Evolutionary conservation across 1,140 invertebrate species (phyloP).

Genomic region (Varroa destructor): DNA sequence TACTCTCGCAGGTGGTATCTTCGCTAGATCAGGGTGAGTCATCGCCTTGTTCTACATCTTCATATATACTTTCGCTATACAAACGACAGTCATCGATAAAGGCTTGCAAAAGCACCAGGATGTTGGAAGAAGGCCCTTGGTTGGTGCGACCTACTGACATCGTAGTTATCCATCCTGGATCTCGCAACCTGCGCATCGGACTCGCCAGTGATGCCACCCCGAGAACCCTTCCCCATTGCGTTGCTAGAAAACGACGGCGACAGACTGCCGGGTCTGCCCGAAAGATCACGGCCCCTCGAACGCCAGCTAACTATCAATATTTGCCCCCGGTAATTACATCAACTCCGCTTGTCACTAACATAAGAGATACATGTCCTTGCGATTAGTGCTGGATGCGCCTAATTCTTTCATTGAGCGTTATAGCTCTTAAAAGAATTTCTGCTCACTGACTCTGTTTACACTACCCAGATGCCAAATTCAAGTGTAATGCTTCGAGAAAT

Average conservation of each 20-base stretch:
- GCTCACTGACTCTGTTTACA: not conserved
- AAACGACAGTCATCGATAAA: too few relatives aligned
- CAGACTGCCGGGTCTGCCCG: conserved; percentile 37
- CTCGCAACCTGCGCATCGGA: conserved; percentile 70
- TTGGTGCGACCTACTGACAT: conserved; percentile 39
- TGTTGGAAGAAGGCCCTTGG: not conserved
- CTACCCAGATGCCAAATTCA: too few relatives aligned
- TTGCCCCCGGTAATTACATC: not conserved
- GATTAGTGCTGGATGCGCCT: not conserved
- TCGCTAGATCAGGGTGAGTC: too few relatives aligned
- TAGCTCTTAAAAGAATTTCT: not conserved
- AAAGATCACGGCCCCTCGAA: not conserved
- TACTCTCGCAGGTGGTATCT: too few relatives aligned
- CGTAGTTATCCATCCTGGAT: conserved; percentile 88
- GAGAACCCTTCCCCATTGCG: conserved; percentile 65
- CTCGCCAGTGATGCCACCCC: conserved; percentile 75
- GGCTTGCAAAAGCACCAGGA: too few relatives aligned
- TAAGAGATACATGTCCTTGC: not conserved
- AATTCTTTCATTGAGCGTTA: not conserved
- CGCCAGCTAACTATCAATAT: not conserved
- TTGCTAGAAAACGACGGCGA: conserved; percentile 52
- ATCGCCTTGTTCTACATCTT: too few relatives aligned
- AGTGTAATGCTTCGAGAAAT: too few relatives aligned
- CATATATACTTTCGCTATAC: too few relatives aligned
- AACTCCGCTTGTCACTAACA: not conserved